Conservation (phyloP, 1,140 invertebrate genomes). For the Macrosteles quadrilineatus region DNA sequence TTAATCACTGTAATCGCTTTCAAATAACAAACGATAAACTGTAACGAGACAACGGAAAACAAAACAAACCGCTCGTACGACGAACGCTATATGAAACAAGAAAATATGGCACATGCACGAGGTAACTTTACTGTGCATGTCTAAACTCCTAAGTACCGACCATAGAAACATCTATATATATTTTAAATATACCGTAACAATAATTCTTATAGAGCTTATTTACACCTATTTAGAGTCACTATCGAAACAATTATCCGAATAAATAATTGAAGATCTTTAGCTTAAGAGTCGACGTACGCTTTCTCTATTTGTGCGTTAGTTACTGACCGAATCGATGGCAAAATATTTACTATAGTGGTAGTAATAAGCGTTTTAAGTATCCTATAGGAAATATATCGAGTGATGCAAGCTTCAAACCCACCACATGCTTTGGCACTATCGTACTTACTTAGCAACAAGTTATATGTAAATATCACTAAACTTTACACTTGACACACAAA, state of each 20-base stretch:
- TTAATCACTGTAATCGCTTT: conserved; percentile 17
- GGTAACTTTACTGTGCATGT: conserved; percentile 17
- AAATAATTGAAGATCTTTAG: conserved; percentile 22
- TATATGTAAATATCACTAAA: too few species aligned
- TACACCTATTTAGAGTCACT: neutral
- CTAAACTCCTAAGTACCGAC: conserved; percentile 23
- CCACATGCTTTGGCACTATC: conserved; percentile 17
- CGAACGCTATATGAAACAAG: conserved; percentile 10
- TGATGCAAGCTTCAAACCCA: neutral
- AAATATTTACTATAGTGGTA: conserved; percentile 11
- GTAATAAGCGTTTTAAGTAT: conserved; percentile 21
- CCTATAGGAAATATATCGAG: conserved; percentile 17
- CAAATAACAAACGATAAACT: conserved; percentile 15
- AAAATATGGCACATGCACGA: conserved; percentile 21
- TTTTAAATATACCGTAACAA: conserved; percentile 18
- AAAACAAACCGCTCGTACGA: neutral
- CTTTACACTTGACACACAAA: too few species aligned
- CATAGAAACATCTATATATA: conserved; percentile 27
- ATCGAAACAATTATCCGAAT: neutral
- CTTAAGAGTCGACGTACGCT: neutral
- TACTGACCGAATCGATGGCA: conserved; percentile 14
- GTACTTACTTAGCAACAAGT: conserved; percentile 1
- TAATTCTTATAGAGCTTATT: conserved; percentile 19
- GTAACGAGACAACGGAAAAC: conserved; percentile 8
- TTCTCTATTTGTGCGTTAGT: conserved; percentile 16